Conservation (phyloP, 1,140 invertebrate species). For the Piezodorus guildinii region DNA sequence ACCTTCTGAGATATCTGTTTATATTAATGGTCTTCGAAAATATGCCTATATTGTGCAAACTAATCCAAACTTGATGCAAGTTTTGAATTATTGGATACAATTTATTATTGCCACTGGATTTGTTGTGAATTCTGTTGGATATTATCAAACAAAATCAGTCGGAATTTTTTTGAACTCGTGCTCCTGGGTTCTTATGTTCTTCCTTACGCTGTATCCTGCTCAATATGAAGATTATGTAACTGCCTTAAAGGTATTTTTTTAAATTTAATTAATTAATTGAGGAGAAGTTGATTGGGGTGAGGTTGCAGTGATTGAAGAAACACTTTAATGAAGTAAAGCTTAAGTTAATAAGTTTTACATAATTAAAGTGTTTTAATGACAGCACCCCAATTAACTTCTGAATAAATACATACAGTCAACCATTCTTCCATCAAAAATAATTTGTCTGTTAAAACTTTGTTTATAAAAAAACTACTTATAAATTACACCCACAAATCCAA, state of each 20-base stretch:
- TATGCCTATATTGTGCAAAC: neutral
- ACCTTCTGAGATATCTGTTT: neutral
- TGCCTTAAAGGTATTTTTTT: conserved; percentile 1
- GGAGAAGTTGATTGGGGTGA: too few species aligned
- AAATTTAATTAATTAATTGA: too few species aligned
- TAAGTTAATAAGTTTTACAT: too few species aligned
- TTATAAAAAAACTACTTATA: too few species aligned
- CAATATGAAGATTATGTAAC: neutral
- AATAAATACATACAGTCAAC: too few species aligned
- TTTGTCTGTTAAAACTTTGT: neutral
- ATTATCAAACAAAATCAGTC: neutral
- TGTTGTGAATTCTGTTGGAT: conserved; percentile 1
- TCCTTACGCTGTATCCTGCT: conserved; percentile 1
- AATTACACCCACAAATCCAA: too few species aligned
- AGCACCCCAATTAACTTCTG: too few species aligned
- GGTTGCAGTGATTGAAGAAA: too few species aligned
- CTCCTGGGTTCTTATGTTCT: conserved; percentile 5
- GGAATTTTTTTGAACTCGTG: neutral
- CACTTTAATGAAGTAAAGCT: too few species aligned
- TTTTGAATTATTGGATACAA: neutral
- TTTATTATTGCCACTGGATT: conserved; percentile 3
- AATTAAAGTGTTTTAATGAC: too few species aligned
- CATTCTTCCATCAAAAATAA: neutral
- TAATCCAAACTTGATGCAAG: neutral
- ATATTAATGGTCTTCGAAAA: neutral